phyloP scores from a whole-genome alignment of 2,797 vertebrate genomes.

The Bovichtus variegatus region DNA sequence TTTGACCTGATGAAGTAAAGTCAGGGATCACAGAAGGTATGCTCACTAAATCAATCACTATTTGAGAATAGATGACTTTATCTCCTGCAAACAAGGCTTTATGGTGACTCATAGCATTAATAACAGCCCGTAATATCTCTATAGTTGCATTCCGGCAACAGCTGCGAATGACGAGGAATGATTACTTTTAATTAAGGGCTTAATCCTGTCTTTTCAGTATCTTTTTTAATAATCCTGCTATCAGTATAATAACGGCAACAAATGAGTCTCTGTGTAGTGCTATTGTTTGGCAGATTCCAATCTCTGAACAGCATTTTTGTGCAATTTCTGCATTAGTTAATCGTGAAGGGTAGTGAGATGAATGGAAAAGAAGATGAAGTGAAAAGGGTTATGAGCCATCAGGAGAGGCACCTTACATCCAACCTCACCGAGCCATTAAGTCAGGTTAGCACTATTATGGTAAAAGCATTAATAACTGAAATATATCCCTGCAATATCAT shows the following conservation, averaged over 20 bases:
- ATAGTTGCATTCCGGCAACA: constrained; percentile 44
- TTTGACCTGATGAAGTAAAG: not conserved
- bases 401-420: not conserved
- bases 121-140: constrained; percentile 26
- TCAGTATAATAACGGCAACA: constrained; percentile 53
- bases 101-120: constrained; percentile 47
- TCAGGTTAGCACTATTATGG: constrained; percentile 12
- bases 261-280: constrained; percentile 30
- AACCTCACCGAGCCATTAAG: constrained; percentile 1
- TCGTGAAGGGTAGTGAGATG: not conserved
- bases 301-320: constrained; percentile 36
- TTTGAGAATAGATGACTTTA: constrained; percentile 33
- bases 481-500: constrained; percentile 23
- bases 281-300: constrained; percentile 57
- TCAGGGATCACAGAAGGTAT: not conserved
- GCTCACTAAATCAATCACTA: constrained; percentile 21
- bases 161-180: constrained; percentile 39
- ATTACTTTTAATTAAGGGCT: constrained; percentile 68
- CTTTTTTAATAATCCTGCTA: constrained; percentile 50
- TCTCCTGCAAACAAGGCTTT: constrained; percentile 47
- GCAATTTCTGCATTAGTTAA: constrained; percentile 12
- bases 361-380: constrained; percentile 4
- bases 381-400: not conserved
- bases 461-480: constrained; percentile 19
- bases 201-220: constrained; percentile 54